A percentile compares a stretch with the other conserved stretches of the same genome.
phyloP scores from a whole-genome alignment of 2,888 invertebrate genomes.

The Stomorhina lunata region DNA sequence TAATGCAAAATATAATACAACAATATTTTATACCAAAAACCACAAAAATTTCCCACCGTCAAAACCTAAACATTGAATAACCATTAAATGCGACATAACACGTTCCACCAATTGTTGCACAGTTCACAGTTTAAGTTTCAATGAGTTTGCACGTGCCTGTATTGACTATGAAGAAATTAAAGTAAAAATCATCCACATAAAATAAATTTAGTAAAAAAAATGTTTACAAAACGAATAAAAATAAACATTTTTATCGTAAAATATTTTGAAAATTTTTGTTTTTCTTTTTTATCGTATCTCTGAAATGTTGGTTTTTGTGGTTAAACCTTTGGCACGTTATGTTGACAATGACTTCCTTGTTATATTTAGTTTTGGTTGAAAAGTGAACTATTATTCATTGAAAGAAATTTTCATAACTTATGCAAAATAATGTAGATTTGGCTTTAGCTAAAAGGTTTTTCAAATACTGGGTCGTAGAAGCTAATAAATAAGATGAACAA shows the following conservation, averaged over 20 bases:
- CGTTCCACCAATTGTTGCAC: slow-evolving; percentile 30
- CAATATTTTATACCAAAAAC: no score
- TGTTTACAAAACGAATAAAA: slow-evolving; percentile 25
- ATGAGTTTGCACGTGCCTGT: slow-evolving; percentile 44
- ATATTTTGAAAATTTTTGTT: slow-evolving; percentile 5
- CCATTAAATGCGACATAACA: not conserved
- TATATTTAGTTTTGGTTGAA: slow-evolving; percentile 51
- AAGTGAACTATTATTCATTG: not conserved
- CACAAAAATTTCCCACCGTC: slow-evolving; percentile 21
- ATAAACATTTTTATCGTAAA: slow-evolving; percentile 38
- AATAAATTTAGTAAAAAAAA: slow-evolving; percentile 18
- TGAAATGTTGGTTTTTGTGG: slow-evolving; percentile 44
- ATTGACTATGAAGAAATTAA: not conserved
- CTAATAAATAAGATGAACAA: slow-evolving; percentile 1
- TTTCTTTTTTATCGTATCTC: not conserved
- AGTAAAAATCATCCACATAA: slow-evolving; percentile 4
- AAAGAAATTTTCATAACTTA: not conserved
- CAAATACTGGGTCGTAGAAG: not conserved
- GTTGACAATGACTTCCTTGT: slow-evolving; percentile 65
- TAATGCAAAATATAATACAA: no score
- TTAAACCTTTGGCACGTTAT: slow-evolving; percentile 59
- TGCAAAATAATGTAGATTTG: slow-evolving; percentile 7
- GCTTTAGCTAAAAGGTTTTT: slow-evolving; percentile 14
- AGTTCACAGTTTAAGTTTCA: slow-evolving; percentile 23
- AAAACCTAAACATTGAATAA: not conserved